Base-by-base conservation (phyloP, 2,888 invertebrate species). In the Noctuana brunneofusca region DNA sequence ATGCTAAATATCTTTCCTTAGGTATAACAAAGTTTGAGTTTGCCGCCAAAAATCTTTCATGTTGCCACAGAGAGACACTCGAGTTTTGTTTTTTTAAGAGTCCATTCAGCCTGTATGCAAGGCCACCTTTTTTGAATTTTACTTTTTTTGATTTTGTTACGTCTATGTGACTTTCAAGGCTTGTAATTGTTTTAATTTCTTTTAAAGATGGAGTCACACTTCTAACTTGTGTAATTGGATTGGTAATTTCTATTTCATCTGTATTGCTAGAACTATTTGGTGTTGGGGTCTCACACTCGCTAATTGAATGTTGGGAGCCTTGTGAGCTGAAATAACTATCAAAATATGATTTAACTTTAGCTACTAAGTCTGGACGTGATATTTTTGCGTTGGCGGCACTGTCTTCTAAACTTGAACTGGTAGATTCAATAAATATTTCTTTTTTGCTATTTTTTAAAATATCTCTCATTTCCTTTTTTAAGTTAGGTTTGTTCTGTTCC, bases 41-140 rank as follows among this genome's bases (percentile, higher is more conserved):
- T 67, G 76, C 81, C 0, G 91, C 92, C 66, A 92, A 75, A 76
- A 81, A 93, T 64, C 81, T 76, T 73, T 93, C 93, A 70, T 93
- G 93, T 75, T 92, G 86, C 93, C 93, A 93, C 58, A 93, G 79
- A 30, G 87, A 86, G 58, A 88, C 65, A 65, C 79, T 84, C 0
- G 88, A 83, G 60, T 80, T 87, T 73, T 91, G 90, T 74, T 89
- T 89, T 76, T 87, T 88, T 65, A 93, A 68, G 11, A 92, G 73
- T 41, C 70, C 75, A 69, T 87, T 82, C 18, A 93, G 71, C 38
- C 91, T 79, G 65, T 78, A 75, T 24, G 92, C 90, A 32, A 92
- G 65, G 1, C 92, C 92, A 68, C 86, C 87, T 69, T 90, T 92
- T 75, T 89, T 92, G 66, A 86, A 91, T 56, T 76, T 83, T 0